A percentile compares a stretch with the other conserved stretches of the same genome.
These are phyloP conservation scores for Xylota sylvarum DNA, from an alignment of 2,888 invertebrate species.

Conservation along the genomic window DNA sequence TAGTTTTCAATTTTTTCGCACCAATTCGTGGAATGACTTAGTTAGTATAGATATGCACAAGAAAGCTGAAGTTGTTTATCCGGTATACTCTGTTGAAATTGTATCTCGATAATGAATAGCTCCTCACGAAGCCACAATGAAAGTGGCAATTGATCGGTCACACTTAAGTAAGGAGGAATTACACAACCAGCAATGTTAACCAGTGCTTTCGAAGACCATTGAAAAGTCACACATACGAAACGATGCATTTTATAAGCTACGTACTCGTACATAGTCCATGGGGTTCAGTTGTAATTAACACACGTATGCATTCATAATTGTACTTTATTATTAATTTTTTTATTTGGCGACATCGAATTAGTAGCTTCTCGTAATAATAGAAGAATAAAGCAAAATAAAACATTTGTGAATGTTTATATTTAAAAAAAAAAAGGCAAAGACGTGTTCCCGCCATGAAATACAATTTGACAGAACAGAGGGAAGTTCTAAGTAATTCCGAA, in stretches of 20 bases:
- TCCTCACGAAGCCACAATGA: background rate
- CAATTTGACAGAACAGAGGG: no score
- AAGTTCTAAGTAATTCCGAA: no score
- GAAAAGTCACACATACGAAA: background rate
- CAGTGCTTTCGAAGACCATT: background rate
- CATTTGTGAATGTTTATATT: no score
- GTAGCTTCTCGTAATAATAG: no score
- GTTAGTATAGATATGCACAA: background rate
- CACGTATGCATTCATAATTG: no score
- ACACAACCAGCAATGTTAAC: slow-evolving; percentile 11
- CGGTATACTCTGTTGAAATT: slow-evolving; percentile 10
- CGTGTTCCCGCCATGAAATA: no score
- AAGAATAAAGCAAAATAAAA: no score
- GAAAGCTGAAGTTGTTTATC: background rate
- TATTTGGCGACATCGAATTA: no score
- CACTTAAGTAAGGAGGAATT: background rate
- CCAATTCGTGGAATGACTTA: background rate
- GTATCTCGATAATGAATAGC: slow-evolving; percentile 4
- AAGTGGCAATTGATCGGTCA: slow-evolving; percentile 37
- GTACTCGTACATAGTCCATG: no score
- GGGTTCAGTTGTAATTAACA: no score
- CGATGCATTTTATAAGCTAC: background rate
- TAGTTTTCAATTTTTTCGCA: slow-evolving; percentile 2
- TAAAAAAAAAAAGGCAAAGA: no score
- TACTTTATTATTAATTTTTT: no score